phyloP scores from a whole-genome alignment of 2,888 invertebrate species.

The Furcula furcula region DNA sequence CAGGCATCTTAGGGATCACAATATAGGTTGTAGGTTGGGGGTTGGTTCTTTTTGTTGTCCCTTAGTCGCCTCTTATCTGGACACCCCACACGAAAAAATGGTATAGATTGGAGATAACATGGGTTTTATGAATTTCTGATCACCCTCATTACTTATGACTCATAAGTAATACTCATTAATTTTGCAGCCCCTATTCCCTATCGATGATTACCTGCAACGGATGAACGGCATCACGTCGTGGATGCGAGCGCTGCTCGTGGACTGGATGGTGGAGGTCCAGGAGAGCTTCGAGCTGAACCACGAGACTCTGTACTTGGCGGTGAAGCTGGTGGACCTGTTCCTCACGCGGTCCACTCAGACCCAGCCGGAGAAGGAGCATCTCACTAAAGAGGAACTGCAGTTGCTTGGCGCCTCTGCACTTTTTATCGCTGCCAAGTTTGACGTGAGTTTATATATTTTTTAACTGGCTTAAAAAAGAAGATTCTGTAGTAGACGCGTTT shows the following conservation, averaged over 20 bases:
- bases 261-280: constrained; percentile 99
- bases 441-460: too few species aligned
- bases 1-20: too few species aligned
- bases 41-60: too few species aligned
- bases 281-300: constrained; percentile 99
- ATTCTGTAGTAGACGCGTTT: too few species aligned
- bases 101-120: too few species aligned
- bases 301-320: constrained; percentile 97
- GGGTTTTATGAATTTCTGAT: too few species aligned
- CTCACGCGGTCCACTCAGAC: constrained; percentile 72
- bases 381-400: constrained; percentile 93
- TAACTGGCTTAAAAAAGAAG: too few species aligned
- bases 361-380: constrained; percentile 69
- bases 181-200: constrained; percentile 84
- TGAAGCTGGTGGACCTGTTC: constrained; percentile 96
- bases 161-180: too few species aligned
- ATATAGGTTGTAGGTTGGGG: too few species aligned
- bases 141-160: too few species aligned
- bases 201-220: constrained; percentile 90
- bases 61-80: too few species aligned
- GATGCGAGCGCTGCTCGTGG: constrained; percentile 97
- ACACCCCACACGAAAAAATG: too few species aligned
- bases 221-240: constrained; percentile 90
- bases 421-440: constrained; percentile 97
- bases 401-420: constrained; percentile 95